These are phyloP conservation scores for Vultur gryphus DNA, from an alignment of 2,797 vertebrate species.

Conservation along the genomic window DNA sequence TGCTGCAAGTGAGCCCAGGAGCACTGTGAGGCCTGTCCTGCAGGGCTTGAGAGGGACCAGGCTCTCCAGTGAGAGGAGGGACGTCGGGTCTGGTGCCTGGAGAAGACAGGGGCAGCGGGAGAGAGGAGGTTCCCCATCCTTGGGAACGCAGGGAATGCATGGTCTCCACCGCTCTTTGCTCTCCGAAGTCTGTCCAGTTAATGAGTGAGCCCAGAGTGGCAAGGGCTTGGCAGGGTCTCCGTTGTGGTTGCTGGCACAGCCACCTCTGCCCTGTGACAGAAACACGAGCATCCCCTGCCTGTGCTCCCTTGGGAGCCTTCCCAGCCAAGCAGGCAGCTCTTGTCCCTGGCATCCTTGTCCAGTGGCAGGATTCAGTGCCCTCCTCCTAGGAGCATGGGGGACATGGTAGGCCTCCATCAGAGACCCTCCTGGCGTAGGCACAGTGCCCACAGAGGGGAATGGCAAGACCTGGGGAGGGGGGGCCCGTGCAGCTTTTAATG, in stretches of 20 bases:
- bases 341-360: not conserved
- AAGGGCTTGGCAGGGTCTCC: not conserved
- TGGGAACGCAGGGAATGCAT: not conserved
- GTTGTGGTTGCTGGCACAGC: not conserved
- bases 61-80: not conserved
- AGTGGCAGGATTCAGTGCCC: not conserved
- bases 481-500: not conserved
- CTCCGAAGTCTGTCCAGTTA: not conserved
- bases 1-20: not conserved
- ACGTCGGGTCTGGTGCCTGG: rapidly evolving
- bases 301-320: not conserved
- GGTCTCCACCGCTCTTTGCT: not conserved
- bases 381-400: not conserved
- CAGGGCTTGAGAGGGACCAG: not conserved
- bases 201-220: not conserved
- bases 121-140: not conserved
- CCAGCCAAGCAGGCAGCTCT: not conserved
- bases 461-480: rapidly evolving
- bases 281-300: not conserved
- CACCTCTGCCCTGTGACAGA: not conserved
- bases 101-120: not conserved
- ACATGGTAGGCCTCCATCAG: rapidly evolving
- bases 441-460: too few relatives aligned
- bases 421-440: too few relatives aligned
- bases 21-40: not conserved